phyloP scores from a whole-genome alignment of 1,140 invertebrate genomes.

The Mycetomoellerius zeteki region DNA sequence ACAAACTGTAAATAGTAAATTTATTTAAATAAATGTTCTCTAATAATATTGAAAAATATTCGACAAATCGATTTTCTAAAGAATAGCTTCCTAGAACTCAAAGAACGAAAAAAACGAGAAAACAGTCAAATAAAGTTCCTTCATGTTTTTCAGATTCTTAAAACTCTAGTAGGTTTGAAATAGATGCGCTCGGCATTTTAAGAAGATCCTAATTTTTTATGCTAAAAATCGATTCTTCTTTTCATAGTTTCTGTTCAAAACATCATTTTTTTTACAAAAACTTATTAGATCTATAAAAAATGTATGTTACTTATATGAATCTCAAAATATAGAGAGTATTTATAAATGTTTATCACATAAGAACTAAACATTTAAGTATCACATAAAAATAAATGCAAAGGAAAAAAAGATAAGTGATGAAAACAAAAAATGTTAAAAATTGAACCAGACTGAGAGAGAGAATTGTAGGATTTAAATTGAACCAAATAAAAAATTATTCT shows the following conservation, averaged over 20 bases:
- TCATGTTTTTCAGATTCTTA: conserved; percentile 42
- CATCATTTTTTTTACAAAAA: background rate
- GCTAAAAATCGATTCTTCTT: background rate
- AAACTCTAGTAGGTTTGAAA: conserved; percentile 9
- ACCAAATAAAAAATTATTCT: background rate
- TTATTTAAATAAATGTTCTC: conserved; percentile 8
- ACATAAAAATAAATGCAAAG: background rate
- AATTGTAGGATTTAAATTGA: no score
- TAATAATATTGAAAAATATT: background rate
- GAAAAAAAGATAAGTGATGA: background rate
- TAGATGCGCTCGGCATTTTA: conserved; percentile 13
- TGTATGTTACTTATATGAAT: background rate
- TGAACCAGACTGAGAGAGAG: background rate
- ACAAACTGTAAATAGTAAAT: background rate
- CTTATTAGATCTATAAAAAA: background rate
- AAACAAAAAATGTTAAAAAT: conserved; percentile 8
- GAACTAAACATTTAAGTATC: background rate
- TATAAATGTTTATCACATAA: background rate
- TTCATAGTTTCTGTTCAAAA: background rate
- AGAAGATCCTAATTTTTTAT: conserved; percentile 2
- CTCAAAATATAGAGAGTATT: background rate
- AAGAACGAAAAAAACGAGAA: conserved; percentile 23
- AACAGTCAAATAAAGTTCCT: conserved; percentile 15
- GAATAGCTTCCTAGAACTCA: background rate
- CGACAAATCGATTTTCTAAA: background rate